Evolutionary conservation across 1,140 invertebrate species (phyloP).

Genomic region (Aphis craccivora): DNA sequence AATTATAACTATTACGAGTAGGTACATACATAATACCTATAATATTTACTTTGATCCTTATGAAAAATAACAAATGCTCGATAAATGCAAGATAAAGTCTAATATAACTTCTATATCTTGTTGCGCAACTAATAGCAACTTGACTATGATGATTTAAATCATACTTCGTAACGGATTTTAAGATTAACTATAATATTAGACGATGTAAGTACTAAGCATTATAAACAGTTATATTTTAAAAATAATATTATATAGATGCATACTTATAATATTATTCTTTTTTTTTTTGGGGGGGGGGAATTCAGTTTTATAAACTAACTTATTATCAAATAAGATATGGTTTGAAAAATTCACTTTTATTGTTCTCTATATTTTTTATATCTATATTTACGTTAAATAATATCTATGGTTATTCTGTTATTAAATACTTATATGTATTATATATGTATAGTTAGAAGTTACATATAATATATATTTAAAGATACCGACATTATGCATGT

Average conservation of each 20-base stretch:
- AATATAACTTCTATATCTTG: background rate
- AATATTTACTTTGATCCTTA: background rate
- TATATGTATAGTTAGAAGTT: background rate
- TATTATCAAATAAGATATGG: background rate
- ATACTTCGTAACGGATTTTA: background rate
- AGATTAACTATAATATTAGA: background rate
- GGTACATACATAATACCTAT: background rate
- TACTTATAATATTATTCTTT: background rate
- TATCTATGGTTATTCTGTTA: background rate
- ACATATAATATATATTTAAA: background rate
- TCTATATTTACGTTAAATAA: background rate
- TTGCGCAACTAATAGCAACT: background rate
- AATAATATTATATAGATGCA: background rate
- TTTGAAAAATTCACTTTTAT: constrained; percentile 31
- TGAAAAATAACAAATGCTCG: background rate
- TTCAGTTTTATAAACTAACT: background rate
- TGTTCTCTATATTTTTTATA: background rate
- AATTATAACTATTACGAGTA: background rate
- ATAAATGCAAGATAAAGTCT: background rate
- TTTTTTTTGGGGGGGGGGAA: background rate
- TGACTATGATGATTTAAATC: background rate
- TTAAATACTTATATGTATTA: background rate
- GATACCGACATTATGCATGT: background rate
- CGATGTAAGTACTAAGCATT: background rate
- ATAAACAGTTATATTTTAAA: background rate